Base-by-base conservation (phyloP, 1,140 invertebrate species). In the Pogonognathellus flavescens region DNA sequence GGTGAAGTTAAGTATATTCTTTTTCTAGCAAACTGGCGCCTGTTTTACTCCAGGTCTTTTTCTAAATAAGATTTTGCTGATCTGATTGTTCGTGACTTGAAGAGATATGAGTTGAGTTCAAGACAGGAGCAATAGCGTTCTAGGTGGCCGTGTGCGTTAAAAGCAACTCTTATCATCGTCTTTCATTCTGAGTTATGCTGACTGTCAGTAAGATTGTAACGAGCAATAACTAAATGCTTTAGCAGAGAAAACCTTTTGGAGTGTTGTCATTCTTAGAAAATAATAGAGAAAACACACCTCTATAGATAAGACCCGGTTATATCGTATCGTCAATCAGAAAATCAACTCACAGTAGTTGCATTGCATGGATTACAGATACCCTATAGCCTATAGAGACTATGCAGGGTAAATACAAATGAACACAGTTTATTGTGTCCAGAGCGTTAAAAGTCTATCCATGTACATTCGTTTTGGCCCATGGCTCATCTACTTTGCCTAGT, bases 151-250 rank as follows among this genome's bases (percentile, higher is more conserved):
- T n/a, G 0, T 76, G 70, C 31, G 31, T 76, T 41, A 76, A 76
- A 18, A 9, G 70, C 14, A 70, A 76, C n/a, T 9, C 13, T 49
- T 76, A 50, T 76, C 70, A 76, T 49, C 25, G 70, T 41, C 41
- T 49, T 76, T 31, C 70, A 41, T 76, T 50, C 31, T 76, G 25
- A 76, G 31, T 76, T 50, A 76, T 76, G 41, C 70, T 76, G 31
- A 50, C 70, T 76, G 70, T 76, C 70, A 76, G 49, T 76, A 76
- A 5, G 31, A 76, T 76, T 76, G 70, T 76, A 76, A 76, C 70
- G 49, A 41, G 31, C 16, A 25, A 31, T 76, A 20, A 76, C 70
- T 49, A 76, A 76, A 41, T 41, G 31, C 31, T 41, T 41, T 41
- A 41, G 31, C 31, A 41, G 31, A 41, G 31, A 41, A 41, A 41